Evolutionary conservation across 2,888 invertebrate genomes (phyloP), one percentile per base, ranked within the genome.

Genomic region (Cepaea hortensis): DNA sequence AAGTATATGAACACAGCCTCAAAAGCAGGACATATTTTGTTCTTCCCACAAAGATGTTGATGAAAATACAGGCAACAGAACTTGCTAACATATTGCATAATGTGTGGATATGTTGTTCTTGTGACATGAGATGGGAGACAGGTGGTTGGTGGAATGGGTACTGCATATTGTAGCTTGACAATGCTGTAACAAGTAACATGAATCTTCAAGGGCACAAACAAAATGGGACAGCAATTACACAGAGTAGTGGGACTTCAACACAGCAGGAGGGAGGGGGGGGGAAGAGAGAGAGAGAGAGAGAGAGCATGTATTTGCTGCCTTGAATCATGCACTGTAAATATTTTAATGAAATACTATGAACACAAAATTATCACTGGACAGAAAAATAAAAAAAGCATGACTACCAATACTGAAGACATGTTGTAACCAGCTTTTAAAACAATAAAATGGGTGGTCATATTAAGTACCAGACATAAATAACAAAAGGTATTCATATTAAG

Each of bases 281-380:
- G 55, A 6, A 23, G 4, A 5, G 11, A 55, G 2, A 79, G 62
- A 62, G 15, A 23, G 15, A 35, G 61, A 61, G 61, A 23, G 61
- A 46, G 75, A 75, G 20, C 35, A 75, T 76, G 18, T 68, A 68
- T 35, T n/a, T 85, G 85, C 85, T 85, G 85, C 85, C 85, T 85
- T 79, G 65, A 68, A 76, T 13, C 46, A 75, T 76, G 84, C 84
- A 84, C 76, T 62, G 65, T 46, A 65, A 76, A 76, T 5, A 23
- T 35, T 62, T 35, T 46, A 76, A 62, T 80, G 61, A 61, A 80
- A 65, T 13, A 46, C n/a, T 18, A 18, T 68, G 4, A 68, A 20
- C 4, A n/a, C 6, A 68, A 68, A 18, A 68, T 68, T n/a, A 20
- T 68, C n/a, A 68, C 5, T 68, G 35, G 3, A 62, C 61, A 15